Conservation (phyloP, 2,888 invertebrate genomes). For the Sympetrum striolatum region DNA sequence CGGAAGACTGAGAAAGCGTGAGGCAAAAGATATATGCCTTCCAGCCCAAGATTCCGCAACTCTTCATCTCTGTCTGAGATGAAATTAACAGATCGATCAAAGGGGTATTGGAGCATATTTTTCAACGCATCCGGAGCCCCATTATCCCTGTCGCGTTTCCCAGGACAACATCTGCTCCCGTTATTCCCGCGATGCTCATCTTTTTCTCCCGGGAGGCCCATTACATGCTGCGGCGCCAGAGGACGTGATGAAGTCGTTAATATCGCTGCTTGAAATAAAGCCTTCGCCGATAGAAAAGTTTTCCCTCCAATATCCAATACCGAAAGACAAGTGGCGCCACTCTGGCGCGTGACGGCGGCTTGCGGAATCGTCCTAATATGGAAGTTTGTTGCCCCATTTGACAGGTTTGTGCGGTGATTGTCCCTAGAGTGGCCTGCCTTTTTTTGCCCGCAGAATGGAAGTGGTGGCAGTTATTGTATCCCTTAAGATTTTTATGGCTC, state of each 20-base stretch:
- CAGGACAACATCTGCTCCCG: background rate
- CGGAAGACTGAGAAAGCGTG: too few relatives aligned
- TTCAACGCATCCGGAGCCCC: background rate
- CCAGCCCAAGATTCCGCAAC: too few relatives aligned
- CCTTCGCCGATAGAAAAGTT: background rate
- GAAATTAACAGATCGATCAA: too few relatives aligned
- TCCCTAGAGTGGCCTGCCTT: background rate
- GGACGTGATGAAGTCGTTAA: background rate
- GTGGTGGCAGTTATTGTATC: background rate
- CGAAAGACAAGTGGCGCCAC: background rate
- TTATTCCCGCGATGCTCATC: background rate
- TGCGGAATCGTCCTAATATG: background rate
- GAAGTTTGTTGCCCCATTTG: background rate
- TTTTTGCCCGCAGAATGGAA: background rate
- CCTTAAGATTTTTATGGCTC: background rate
- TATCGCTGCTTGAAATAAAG: background rate
- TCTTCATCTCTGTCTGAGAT: too few relatives aligned
- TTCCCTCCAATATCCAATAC: background rate
- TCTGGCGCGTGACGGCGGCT: background rate
- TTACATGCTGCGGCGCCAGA: background rate
- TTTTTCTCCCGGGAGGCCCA: background rate
- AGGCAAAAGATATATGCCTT: too few relatives aligned
- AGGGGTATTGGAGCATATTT: background rate
- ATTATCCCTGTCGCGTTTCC: background rate
- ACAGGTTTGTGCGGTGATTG: background rate